A percentile compares a stretch with the other conserved stretches of the same genome.
phyloP scores from a whole-genome alignment of 2,113 vertebrate genomes.

The Bothrops jararaca region DNA sequence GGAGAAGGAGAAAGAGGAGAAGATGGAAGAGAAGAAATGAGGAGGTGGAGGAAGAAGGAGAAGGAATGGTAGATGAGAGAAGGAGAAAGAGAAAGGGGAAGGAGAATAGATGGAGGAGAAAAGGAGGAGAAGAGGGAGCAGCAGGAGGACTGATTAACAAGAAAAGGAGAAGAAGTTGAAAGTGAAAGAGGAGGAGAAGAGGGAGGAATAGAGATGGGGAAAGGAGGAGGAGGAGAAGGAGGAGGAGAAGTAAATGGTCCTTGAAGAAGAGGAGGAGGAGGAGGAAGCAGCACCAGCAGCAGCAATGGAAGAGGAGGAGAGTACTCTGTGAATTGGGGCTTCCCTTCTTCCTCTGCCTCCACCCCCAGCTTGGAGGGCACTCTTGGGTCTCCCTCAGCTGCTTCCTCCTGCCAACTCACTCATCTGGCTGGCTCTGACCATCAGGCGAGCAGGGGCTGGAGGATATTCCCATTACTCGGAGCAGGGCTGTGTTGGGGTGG shows the following conservation, averaged over 20 bases:
- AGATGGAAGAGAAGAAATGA: no score
- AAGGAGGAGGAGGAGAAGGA: no score
- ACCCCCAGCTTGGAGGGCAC: fast-evolving
- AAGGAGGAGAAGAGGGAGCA: background rate
- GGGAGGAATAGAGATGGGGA: no score
- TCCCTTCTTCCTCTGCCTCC: background rate
- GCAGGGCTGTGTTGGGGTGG: no score
- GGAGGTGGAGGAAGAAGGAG: no score
- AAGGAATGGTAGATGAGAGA: background rate
- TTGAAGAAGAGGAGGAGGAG: background rate
- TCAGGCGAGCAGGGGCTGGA: background rate
- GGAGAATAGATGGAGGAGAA: background rate
- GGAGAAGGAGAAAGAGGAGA: background rate
- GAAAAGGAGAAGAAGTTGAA: background rate
- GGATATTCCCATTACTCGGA: background rate
- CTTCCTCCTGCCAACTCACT: background rate
- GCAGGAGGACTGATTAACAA: background rate
- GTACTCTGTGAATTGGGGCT: background rate
- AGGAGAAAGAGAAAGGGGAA: background rate
- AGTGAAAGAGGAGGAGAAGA: background rate
- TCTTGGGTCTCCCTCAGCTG: background rate
- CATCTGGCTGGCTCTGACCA: background rate
- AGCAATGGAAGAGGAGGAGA: background rate
- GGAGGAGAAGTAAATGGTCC: background rate
- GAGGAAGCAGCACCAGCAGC: no score